A percentile compares a stretch with the other conserved stretches of the same genome.
Evolutionary conservation across 2,888 invertebrate genomes (phyloP).

Genomic region (Dinocampus coccinellae): DNA sequence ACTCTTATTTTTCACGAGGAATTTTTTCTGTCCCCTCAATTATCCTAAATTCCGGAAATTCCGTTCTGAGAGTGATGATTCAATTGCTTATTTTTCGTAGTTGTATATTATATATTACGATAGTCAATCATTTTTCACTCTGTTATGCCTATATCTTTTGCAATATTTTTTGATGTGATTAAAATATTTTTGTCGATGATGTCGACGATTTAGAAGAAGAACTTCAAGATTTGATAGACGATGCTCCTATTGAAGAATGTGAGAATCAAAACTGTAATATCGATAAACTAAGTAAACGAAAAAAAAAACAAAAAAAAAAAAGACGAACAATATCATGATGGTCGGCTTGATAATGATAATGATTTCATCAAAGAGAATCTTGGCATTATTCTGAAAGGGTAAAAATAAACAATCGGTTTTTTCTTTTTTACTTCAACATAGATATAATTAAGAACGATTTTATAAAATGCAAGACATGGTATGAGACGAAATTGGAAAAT

Average conservation of each 20-base stretch:
- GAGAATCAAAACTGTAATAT: slow-evolving; percentile 83
- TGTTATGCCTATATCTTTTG: too few species aligned
- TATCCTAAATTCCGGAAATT: too few species aligned
- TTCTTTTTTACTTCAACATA: slow-evolving; percentile 43
- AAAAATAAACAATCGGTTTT: slow-evolving; percentile 53
- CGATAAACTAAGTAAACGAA: slow-evolving; percentile 75
- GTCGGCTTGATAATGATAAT: slow-evolving; percentile 94
- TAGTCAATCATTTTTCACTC: too few species aligned
- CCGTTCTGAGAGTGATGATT: neutral
- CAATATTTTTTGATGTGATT: neutral
- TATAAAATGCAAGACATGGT: slow-evolving; percentile 87
- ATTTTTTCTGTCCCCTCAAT: too few species aligned
- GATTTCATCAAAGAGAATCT: slow-evolving; percentile 96
- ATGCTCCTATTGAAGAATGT: slow-evolving; percentile 89
- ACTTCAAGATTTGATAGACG: slow-evolving; percentile 94
- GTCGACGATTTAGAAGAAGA: slow-evolving; percentile 87
- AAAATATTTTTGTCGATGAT: slow-evolving; percentile 74
- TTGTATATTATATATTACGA: too few species aligned
- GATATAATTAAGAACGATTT: too few species aligned
- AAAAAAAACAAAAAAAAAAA: too few species aligned
- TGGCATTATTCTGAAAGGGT: slow-evolving; percentile 91
- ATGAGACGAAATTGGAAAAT: slow-evolving; percentile 88
- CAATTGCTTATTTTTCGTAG: too few species aligned
- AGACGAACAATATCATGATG: slow-evolving; percentile 87
- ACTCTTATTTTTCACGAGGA: too few species aligned